Evolutionary conservation across 2,888 invertebrate genomes (phyloP), one percentile per base, ranked within the genome.

Genomic region (Aelia acuminata): DNA sequence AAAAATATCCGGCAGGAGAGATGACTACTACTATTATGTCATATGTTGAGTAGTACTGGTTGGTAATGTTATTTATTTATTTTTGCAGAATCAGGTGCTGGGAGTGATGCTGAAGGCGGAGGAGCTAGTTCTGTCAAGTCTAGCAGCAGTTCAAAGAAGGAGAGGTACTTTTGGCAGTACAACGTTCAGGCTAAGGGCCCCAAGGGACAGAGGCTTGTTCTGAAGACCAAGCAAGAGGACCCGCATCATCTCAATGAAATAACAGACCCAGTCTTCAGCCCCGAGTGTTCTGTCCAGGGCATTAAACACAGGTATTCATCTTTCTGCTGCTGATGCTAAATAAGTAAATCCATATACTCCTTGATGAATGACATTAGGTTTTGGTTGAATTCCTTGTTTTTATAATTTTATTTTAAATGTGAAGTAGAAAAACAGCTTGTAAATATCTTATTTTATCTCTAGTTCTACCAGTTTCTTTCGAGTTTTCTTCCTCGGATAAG

Each of bases 141-240:
- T 1, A 57, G 57, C 18, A 43, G 63, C 39, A 90, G 90, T 88
- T 91, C 91, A 87, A 97, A 96, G 92, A 96, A 96, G 91, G 97
- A 98, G 91, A 94, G 96, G 89, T 98, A 94, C 93, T 99, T 99
- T 92, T 99, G 99, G 99, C 99, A 99, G 92, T 99, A 99, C 92
- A 99, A 99, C 93, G 98, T 98, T 0, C 99, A 99, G 93, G 97
- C 98, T 1, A 98, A 99, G 93, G 98, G 99, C 2, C 98, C 99
- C 10, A 98, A 99, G 93, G 98, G 98, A 75, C 97, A 98, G 92
- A 94, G 98, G 90, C 93, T 98, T 90, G 95, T 97, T 85, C 94
- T 97, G 91, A 96, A 97, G 92, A 95, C 96, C 86, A 96, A 97
- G 91, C 94, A 96, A 70, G 96, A 96, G 91, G 98, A 99, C 93